phyloP scores from a whole-genome alignment of 2,888 invertebrate species.

The Lepidonotus clava region DNA sequence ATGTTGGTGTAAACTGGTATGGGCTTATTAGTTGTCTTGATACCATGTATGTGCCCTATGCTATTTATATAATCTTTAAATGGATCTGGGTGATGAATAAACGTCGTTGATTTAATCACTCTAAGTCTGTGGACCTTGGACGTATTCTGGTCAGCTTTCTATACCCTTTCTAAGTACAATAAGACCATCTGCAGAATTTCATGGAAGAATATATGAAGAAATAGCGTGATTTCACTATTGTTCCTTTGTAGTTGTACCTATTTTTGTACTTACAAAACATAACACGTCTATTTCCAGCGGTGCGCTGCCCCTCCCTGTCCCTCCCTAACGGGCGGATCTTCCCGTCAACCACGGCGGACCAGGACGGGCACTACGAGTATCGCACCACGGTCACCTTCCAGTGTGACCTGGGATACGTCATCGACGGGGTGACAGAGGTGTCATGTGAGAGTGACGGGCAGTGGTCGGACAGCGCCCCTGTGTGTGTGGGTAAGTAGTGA shows the following conservation, averaged over 20 bases:
- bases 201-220: no score
- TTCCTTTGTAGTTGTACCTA: not conserved
- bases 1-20: no score
- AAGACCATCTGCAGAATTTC: no score
- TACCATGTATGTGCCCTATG: no score
- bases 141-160: no score
- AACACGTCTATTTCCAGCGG: constrained; percentile 60
- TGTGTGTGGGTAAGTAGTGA: not conserved
- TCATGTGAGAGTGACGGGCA: constrained; percentile 66
- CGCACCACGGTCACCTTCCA: constrained; percentile 66
- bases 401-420: constrained; percentile 67
- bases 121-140: no score
- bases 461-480: constrained; percentile 58
- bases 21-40: no score
- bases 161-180: no score
- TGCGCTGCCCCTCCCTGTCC: constrained; percentile 65
- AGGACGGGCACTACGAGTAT: constrained; percentile 66
- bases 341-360: constrained; percentile 64
- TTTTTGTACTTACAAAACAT: not conserved
- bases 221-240: not conserved
- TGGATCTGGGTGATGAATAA: no score
- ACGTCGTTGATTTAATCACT: no score
- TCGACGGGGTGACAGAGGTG: constrained; percentile 63
- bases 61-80: no score
- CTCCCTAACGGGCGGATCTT: constrained; percentile 62